phyloP scores from a whole-genome alignment of 2,888 invertebrate species.

The Drosophila merina region DNA sequence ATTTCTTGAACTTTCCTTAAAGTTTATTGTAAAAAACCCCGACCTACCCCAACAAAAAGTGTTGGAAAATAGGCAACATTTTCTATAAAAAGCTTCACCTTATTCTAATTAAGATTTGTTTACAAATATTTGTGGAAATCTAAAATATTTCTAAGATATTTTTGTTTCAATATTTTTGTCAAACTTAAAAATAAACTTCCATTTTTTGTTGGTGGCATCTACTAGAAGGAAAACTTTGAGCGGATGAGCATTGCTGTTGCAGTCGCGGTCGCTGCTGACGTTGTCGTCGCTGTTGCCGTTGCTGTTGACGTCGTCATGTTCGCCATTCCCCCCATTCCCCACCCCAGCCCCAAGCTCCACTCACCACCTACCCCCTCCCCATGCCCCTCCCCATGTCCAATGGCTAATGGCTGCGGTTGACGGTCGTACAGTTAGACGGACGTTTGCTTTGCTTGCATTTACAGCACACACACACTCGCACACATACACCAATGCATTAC shows the following conservation, averaged over 20 bases:
- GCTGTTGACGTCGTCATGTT: constrained; percentile 26
- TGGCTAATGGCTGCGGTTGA: constrained; percentile 74
- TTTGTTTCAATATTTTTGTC: not conserved
- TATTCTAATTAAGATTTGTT: not conserved
- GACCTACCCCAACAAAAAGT: too few species aligned
- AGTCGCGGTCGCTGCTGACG: constrained; percentile 35
- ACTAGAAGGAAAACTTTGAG: constrained; percentile 43
- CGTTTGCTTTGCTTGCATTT: constrained; percentile 77
- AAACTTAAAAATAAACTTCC: not conserved
- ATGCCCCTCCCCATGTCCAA: constrained; percentile 54
- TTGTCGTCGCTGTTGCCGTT: constrained; percentile 3
- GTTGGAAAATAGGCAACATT: too few species aligned
- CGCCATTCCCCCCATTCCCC: constrained; percentile 8
- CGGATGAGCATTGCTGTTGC: constrained; percentile 61
- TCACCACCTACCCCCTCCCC: constrained; percentile 37
- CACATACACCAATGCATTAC: constrained; percentile 59
- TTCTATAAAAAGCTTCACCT: constrained; percentile 10
- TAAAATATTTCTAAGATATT: too few species aligned
- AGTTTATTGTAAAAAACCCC: too few species aligned
- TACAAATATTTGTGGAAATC: too few species aligned
- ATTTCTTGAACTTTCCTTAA: too few species aligned
- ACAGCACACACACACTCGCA: constrained; percentile 58
- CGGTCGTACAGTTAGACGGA: constrained; percentile 78
- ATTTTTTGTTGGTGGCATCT: constrained; percentile 20
- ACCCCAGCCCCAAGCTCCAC: not conserved